Conservation (phyloP, 2,113 vertebrate genomes). For the Desmodus rotundus region DNA sequence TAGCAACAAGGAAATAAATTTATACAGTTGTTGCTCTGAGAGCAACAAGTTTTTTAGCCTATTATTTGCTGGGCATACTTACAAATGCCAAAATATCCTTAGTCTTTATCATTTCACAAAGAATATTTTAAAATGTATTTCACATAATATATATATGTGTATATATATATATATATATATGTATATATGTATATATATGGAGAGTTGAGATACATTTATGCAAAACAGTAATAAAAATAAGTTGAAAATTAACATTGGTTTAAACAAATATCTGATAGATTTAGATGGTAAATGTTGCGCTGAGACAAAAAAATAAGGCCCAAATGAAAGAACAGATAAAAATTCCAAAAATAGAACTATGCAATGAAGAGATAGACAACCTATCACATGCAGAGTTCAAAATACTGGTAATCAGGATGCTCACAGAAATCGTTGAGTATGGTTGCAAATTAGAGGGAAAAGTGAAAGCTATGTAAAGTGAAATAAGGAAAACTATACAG, state of each 20-base stretch:
- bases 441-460: too few species aligned
- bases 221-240: not conserved
- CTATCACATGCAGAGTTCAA: too few species aligned
- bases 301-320: too few species aligned
- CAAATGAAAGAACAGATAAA: too few species aligned
- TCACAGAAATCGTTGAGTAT: too few species aligned
- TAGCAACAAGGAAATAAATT: conserved; percentile 58
- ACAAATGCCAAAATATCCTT: conserved; percentile 42
- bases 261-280: not conserved
- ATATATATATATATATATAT: too few species aligned
- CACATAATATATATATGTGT: not conserved
- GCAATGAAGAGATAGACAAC: too few species aligned
- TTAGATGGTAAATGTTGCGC: not conserved
- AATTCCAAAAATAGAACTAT: too few species aligned
- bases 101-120: conserved; percentile 33
- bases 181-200: not conserved
- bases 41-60: not conserved
- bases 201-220: not conserved
- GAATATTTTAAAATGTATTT: conserved; percentile 9
- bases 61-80: not conserved
- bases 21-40: conserved; percentile 16
- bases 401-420: too few species aligned
- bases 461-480: too few species aligned
- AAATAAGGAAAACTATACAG: too few species aligned
- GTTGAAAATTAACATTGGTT: not conserved